These are phyloP conservation scores for Emydoidea blandingii DNA, from an alignment of 2,797 vertebrate genomes.

Conservation along the genomic window DNA sequence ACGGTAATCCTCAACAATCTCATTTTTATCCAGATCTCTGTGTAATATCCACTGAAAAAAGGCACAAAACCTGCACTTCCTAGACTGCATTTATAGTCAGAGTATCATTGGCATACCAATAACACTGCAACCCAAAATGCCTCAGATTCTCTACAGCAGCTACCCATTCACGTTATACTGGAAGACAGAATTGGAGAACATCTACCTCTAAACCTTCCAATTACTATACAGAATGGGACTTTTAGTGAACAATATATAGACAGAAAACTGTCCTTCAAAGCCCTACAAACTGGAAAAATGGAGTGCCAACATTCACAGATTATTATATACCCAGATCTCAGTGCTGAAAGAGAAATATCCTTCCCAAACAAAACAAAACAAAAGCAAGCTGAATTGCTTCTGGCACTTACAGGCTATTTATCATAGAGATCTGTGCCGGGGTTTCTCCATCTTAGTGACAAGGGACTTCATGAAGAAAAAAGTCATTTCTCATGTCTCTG, in stretches of 20 bases:
- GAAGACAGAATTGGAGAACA: neutral
- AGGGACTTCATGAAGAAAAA: neutral
- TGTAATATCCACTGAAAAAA: neutral
- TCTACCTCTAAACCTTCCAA: neutral
- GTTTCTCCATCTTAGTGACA: neutral
- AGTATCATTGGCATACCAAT: neutral
- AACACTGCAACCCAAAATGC: neutral
- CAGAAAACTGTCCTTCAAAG: neutral
- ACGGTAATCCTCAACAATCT: neutral
- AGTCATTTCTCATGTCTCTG: neutral
- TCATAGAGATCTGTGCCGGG: neutral
- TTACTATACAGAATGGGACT: neutral
- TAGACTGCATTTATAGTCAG: neutral
- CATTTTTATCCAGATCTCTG: constrained; percentile 24
- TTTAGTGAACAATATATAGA: neutral
- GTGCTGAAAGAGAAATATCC: too few relatives aligned
- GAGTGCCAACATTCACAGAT: neutral
- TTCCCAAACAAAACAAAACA: too few relatives aligned
- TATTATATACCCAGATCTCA: neutral
- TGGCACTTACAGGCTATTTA: neutral
- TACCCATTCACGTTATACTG: neutral
- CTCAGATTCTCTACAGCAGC: neutral
- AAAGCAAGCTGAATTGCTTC: neutral
- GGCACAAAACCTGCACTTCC: neutral
- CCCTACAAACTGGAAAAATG: neutral